A percentile compares a stretch with the other conserved stretches of the same genome.
phyloP scores from a whole-genome alignment of 2,888 invertebrate genomes.

The Limnephilus lunatus region DNA sequence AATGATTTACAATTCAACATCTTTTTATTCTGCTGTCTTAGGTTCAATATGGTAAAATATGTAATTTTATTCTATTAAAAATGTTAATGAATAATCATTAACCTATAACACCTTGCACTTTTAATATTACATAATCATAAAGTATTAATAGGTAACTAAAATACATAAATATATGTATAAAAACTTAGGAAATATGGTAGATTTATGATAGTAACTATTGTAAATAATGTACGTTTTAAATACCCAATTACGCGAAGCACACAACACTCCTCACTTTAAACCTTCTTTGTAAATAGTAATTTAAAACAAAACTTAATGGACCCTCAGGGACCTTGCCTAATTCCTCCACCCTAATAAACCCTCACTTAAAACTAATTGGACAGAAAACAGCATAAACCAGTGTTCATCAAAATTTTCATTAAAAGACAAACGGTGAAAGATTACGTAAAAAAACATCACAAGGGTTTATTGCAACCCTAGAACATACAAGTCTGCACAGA shows the following conservation, averaged over 20 bases:
- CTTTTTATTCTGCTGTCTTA: conserved; percentile 32
- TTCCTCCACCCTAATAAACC: conserved; percentile 8
- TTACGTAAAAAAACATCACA: conserved; percentile 32
- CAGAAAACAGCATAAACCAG: conserved; percentile 9
- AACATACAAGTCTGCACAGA: background rate
- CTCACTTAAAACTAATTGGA: conserved; percentile 2
- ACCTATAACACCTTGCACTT: conserved; percentile 43
- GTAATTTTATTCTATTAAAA: conserved; percentile 26
- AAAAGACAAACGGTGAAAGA: conserved; percentile 30
- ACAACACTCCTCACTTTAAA: conserved; percentile 30
- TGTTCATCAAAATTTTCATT: conserved; percentile 17
- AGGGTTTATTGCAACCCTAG: conserved; percentile 13
- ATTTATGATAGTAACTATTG: background rate
- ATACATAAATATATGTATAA: background rate
- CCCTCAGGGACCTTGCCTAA: background rate
- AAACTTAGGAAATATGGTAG: background rate
- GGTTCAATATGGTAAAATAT: conserved; percentile 31
- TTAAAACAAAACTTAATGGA: conserved; percentile 16
- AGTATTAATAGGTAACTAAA: conserved; percentile 24
- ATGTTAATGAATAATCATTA: conserved; percentile 5
- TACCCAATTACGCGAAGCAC: conserved; percentile 43
- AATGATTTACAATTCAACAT: conserved; percentile 37
- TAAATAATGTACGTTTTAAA: conserved; percentile 15
- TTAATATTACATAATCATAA: conserved; percentile 7
- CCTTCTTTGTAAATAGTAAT: background rate